Evolutionary conservation across 2,888 invertebrate genomes (phyloP).

Genomic region (Pelosia muscerda): DNA sequence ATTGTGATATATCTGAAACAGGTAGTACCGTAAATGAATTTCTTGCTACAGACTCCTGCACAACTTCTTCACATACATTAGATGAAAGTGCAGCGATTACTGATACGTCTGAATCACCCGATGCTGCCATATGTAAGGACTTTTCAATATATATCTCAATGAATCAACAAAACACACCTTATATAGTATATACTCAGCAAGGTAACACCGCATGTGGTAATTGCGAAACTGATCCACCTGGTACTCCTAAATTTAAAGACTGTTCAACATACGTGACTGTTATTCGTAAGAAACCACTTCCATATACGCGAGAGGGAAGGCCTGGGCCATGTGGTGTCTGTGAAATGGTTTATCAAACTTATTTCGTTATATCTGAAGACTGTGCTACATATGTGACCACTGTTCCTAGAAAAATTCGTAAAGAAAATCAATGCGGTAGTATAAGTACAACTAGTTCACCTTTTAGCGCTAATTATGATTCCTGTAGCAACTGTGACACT

Average conservation of each 20-base stretch:
- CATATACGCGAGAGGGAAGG: constrained; percentile 14
- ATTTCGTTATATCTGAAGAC: constrained; percentile 8
- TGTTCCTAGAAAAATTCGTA: not conserved
- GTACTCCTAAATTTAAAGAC: not conserved
- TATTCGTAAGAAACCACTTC: not conserved
- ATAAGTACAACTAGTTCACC: not conserved
- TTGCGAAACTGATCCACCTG: not conserved
- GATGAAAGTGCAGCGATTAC: not conserved
- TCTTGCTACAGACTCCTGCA: not conserved
- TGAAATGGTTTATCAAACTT: not conserved
- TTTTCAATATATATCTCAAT: constrained; percentile 12
- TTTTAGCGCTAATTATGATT: not conserved
- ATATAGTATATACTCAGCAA: not conserved
- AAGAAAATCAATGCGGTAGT: not conserved
- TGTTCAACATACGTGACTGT: constrained; percentile 7
- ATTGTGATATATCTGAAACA: not conserved
- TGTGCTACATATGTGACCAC: not conserved
- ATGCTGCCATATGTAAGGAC: not conserved
- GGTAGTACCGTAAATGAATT: not conserved
- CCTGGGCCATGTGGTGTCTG: constrained; percentile 3
- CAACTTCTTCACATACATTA: not conserved
- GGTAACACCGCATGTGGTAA: not conserved
- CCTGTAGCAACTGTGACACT: not conserved
- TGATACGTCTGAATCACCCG: not conserved
- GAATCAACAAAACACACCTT: constrained; percentile 6